Base-by-base conservation (phyloP, 2,888 invertebrate species). In the Callyntrura sp. region DNA sequence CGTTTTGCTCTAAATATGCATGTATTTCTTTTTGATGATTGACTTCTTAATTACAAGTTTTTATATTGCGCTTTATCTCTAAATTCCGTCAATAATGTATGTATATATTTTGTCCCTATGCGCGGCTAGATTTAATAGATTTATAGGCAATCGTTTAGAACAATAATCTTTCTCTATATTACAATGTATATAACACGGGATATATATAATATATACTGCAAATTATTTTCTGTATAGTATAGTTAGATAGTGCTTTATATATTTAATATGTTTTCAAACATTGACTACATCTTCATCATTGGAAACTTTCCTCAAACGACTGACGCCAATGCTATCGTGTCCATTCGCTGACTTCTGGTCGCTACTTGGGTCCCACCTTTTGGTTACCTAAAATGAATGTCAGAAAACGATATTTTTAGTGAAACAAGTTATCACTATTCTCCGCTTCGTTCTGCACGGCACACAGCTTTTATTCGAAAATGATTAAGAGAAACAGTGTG, bases 341-440 rank as follows among this genome's bases (percentile, higher is more conserved):
- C 90, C 90, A 55, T 91, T 92, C 8, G 90, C 23, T 23, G 89
- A 70, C 55, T 90, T 93, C 76, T 91, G 91, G 45, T 92, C 92
- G 70, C 91, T 92, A 93, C 90, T 93, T 93, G 86, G 92, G 83
- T 92, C 93, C 93, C 93, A 93, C 90, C 92, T 91, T 91, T 92
- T 92, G 90, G 92, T 88, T 90, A 91, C 90, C 92, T 93, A 48
- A 28, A 88, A 85, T 79, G n/a, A 23, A 55, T 62, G 43, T 12
- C 57, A 86, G 23, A 81, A 57, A 62, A 87, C 57, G 62, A 70
- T 51, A 76, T 17, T 51, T 57, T 28, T 43, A 73, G 6, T 23
- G 4, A 48, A 73, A 51, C n/a, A 48, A 73, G 45, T n/a, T 35
- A 35, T 35, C 35, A 35, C 17, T 35, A 20, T 23, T 68, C 60